A percentile compares a stretch with the other conserved stretches of the same genome.
phyloP scores from a whole-genome alignment of 2,888 invertebrate species.

The Polietes domitor region DNA sequence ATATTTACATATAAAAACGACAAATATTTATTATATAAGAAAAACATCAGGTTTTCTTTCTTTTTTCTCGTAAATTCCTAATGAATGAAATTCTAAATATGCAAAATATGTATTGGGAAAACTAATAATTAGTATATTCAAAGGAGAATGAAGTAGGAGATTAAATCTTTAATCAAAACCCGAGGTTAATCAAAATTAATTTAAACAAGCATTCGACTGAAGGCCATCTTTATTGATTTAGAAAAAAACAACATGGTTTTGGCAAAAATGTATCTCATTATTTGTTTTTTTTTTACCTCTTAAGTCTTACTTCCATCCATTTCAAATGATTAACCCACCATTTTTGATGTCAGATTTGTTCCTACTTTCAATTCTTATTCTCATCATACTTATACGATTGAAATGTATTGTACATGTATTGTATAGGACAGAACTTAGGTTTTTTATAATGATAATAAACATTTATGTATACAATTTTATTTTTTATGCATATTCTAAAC shows the following conservation, averaged over 20 bases:
- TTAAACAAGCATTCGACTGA: neutral
- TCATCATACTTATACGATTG: neutral
- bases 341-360: neutral
- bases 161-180: neutral
- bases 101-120: neutral
- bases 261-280: neutral
- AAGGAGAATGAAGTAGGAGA: neutral
- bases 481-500: neutral
- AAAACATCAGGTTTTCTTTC: conserved; percentile 11
- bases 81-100: conserved; percentile 6
- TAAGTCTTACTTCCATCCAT: no score
- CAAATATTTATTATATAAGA: neutral
- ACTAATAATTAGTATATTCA: neutral
- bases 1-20: neutral
- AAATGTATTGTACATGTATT: neutral
- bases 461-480: neutral
- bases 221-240: neutral
- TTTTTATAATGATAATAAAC: neutral
- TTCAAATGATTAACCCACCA: no score
- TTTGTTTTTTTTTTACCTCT: neutral
- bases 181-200: neutral
- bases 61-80: conserved; percentile 1
- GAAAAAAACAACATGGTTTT: neutral
- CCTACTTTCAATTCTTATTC: neutral
- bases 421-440: neutral